These are phyloP conservation scores for Drepana arcuata DNA, from an alignment of 1,140 invertebrate genomes.

Conservation along the genomic window DNA sequence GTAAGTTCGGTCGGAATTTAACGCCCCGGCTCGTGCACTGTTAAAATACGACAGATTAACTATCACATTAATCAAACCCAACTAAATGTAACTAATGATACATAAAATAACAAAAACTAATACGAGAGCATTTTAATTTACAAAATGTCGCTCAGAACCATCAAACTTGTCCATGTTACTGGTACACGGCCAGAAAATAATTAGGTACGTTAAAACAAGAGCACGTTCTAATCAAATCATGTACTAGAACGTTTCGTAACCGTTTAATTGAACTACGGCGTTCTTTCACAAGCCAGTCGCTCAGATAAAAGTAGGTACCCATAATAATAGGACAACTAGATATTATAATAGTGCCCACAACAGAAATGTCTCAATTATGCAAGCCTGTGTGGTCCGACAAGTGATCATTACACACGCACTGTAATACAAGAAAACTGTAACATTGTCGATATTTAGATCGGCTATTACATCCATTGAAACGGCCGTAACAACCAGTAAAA, in stretches of 20 bases:
- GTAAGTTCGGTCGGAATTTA: no score
- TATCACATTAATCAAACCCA: no score
- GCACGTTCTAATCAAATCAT: conserved; percentile 47
- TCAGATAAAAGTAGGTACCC: conserved; percentile 21
- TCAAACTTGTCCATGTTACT: conserved; percentile 15
- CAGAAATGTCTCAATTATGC: conserved; percentile 65
- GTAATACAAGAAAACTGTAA: conserved; percentile 52
- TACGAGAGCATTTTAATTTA: conserved; percentile 10
- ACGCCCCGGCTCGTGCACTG: no score
- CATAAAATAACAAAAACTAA: neutral
- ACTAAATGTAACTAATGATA: no score
- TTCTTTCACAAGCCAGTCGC: conserved; percentile 34
- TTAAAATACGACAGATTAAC: no score
- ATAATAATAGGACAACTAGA: conserved; percentile 22
- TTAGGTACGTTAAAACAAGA: conserved; percentile 44
- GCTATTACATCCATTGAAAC: conserved; percentile 53
- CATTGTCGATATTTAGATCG: conserved; percentile 52
- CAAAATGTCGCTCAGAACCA: conserved; percentile 12
- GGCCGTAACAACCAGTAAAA: conserved; percentile 49
- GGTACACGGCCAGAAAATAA: conserved; percentile 30
- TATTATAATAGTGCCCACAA: conserved; percentile 43
- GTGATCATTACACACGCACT: conserved; percentile 40
- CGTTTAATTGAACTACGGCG: conserved; percentile 43
- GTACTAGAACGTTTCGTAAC: conserved; percentile 43
- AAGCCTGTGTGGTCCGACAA: conserved; percentile 47